Evolutionary conservation across 2,888 invertebrate genomes (phyloP), one percentile per base, ranked within the genome.

Genomic region (Drosophila pegasa): DNA sequence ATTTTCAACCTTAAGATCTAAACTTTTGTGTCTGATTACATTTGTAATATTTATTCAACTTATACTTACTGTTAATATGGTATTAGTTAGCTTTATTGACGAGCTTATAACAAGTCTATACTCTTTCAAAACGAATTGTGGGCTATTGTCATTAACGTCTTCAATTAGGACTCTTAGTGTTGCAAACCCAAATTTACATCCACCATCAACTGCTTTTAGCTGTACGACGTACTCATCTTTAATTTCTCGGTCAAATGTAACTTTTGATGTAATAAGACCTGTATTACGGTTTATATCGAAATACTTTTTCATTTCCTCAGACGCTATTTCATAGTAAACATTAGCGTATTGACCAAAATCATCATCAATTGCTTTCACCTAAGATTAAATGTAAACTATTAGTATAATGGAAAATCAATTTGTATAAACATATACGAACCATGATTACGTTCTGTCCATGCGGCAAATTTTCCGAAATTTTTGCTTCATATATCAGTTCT

Each of bases 111-210:
- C 94, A 33, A 95, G 95, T 91, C 96, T 95, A 92, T 97, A 97
- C 91, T 97, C 95, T 75, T 94, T 94, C 64, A 96, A 93, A 71
- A 95, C 93, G 91, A 97, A 97, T 60, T 92, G 93, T 0, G 98
- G 98, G 54, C 95, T 93, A 92, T 97, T 96, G 91, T 98, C 98
- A 92, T 98, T 97, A 73, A 95, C 94, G 92, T 98, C 98, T 22
- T 93, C 93, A 50, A 98, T 95, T 91, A 95, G 95, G 40, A 98
- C 96, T 91, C 96, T 94, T 72, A 97, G 94, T 33, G 94, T 93
- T 43, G 96, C 94, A 91, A 96, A 96, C 20, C 95, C 95, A 68
- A 95, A 94, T 90, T 95, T 94, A 74, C 97, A 95, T 73, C 97
- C 97, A 40, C 95, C 95, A 93, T 98, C 98, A 33, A 94, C 94